These are phyloP conservation scores for Parnassius glacialis DNA, from an alignment of 2,888 invertebrate genomes.

Conservation along the genomic window DNA sequence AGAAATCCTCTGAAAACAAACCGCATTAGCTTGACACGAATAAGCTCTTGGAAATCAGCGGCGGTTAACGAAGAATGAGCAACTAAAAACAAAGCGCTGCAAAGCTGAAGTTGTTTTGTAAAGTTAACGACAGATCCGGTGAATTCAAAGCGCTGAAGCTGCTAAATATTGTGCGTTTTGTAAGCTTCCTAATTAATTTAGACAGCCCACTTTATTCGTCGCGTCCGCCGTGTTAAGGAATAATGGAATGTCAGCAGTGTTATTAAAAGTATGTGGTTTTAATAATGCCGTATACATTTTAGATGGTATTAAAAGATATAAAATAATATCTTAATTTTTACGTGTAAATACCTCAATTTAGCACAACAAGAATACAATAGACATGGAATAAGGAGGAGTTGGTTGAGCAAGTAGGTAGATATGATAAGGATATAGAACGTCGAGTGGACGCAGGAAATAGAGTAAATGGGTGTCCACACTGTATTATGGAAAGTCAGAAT, in stretches of 20 bases:
- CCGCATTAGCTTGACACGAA: slow-evolving; percentile 71
- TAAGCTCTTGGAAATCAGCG: slow-evolving; percentile 70
- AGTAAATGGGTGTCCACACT: too few species aligned
- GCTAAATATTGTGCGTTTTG: slow-evolving; percentile 47
- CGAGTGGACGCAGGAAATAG: too few species aligned
- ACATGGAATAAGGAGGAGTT: too few species aligned
- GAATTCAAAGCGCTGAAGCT: slow-evolving; percentile 53
- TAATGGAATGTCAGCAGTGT: slow-evolving; percentile 5
- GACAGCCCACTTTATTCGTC: slow-evolving; percentile 67
- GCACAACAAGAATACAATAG: too few species aligned
- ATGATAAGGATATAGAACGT: too few species aligned
- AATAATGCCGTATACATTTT: not conserved
- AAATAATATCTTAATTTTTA: too few species aligned
- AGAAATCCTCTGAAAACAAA: slow-evolving; percentile 47
- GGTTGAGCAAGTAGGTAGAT: too few species aligned
- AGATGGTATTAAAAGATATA: too few species aligned
- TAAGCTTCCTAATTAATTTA: slow-evolving; percentile 73
- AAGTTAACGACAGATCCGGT: not conserved
- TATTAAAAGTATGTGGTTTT: not conserved
- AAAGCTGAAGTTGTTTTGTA: slow-evolving; percentile 38
- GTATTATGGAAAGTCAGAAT: too few species aligned
- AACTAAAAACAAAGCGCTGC: slow-evolving; percentile 54
- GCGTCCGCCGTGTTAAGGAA: slow-evolving; percentile 47
- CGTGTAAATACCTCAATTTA: too few species aligned
- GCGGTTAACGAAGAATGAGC: slow-evolving; percentile 57